A percentile compares a stretch with the other conserved stretches of the same genome.
Evolutionary conservation across 2,888 invertebrate species (phyloP).

Genomic region (Leptogaster cylindrica): DNA sequence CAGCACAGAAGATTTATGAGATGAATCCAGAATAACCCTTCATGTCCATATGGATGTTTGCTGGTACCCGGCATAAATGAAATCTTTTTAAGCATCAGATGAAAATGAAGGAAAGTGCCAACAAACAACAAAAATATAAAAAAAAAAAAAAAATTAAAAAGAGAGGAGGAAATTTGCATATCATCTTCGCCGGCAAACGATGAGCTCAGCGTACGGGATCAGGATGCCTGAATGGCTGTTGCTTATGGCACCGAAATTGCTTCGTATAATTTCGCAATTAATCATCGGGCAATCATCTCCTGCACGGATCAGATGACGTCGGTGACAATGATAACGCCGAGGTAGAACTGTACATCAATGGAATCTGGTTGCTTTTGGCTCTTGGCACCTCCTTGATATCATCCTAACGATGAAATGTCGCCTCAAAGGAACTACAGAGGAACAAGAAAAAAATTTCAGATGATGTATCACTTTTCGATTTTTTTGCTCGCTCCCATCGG

Average conservation of each 20-base stretch:
- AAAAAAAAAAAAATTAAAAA: no score
- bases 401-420: slow-evolving; percentile 22
- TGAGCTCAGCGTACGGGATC: slow-evolving; percentile 14
- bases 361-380: slow-evolving; percentile 36
- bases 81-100: slow-evolving; percentile 35
- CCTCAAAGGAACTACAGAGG: neutral
- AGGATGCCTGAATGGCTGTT: slow-evolving; percentile 27
- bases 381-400: slow-evolving; percentile 45
- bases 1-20: slow-evolving; percentile 45
- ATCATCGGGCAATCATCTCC: slow-evolving; percentile 46
- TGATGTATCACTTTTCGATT: slow-evolving; percentile 47
- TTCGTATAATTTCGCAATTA: slow-evolving; percentile 48
- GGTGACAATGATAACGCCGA: slow-evolving; percentile 41
- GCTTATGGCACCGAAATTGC: slow-evolving; percentile 44
- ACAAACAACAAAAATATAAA: slow-evolving; percentile 39
- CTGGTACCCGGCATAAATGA: slow-evolving; percentile 37
- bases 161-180: slow-evolving; percentile 47
- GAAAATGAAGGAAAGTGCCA: slow-evolving; percentile 32
- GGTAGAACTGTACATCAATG: slow-evolving; percentile 40
- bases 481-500: slow-evolving; percentile 13
- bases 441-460: slow-evolving; percentile 39
- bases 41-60: slow-evolving; percentile 41
- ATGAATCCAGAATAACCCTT: slow-evolving; percentile 44
- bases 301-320: slow-evolving; percentile 43
- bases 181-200: slow-evolving; percentile 42